Percentiles rank a stretch among this genome's conserved stretches.
Conservation (phyloP, 1,140 invertebrate genomes). For the Akabosia matsudoensis region DNA sequence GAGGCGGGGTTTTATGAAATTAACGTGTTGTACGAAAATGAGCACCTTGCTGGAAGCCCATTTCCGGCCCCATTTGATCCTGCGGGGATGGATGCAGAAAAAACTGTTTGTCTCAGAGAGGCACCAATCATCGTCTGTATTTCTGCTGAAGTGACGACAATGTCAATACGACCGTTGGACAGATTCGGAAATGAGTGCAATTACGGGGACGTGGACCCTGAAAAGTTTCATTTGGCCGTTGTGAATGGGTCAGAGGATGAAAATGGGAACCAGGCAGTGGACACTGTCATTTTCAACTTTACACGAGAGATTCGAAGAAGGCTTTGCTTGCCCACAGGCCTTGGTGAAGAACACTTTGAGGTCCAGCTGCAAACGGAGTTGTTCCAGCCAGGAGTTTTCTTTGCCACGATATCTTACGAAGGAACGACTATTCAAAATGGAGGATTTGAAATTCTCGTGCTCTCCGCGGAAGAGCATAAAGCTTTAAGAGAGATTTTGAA, state of each 20-base stretch:
- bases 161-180: constrained; percentile 39
- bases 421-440: constrained; percentile 36
- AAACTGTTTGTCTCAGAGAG: constrained; percentile 35
- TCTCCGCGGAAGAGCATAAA: constrained; percentile 36
- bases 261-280: neutral
- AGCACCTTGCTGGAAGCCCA: constrained; percentile 34
- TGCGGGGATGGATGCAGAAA: constrained; percentile 30
- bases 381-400: constrained; percentile 35
- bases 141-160: neutral
- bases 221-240: constrained; percentile 31
- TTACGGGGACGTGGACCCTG: constrained; percentile 26
- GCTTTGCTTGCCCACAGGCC: neutral
- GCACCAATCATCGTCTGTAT: constrained; percentile 33
- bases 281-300: constrained; percentile 15
- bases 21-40: constrained; percentile 31
- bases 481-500: constrained; percentile 29
- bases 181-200: constrained; percentile 40
- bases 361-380: constrained; percentile 5
- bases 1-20: constrained; percentile 42
- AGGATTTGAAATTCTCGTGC: constrained; percentile 39
- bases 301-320: constrained; percentile 3
- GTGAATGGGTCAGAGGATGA: neutral
- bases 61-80: constrained; percentile 34
- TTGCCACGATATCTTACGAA: constrained; percentile 35
- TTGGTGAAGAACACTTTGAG: neutral